Percentiles rank a stretch among this genome's conserved stretches.
Conservation (phyloP, 2,797 vertebrate species). For the Gymnoscopelus braueri region DNA sequence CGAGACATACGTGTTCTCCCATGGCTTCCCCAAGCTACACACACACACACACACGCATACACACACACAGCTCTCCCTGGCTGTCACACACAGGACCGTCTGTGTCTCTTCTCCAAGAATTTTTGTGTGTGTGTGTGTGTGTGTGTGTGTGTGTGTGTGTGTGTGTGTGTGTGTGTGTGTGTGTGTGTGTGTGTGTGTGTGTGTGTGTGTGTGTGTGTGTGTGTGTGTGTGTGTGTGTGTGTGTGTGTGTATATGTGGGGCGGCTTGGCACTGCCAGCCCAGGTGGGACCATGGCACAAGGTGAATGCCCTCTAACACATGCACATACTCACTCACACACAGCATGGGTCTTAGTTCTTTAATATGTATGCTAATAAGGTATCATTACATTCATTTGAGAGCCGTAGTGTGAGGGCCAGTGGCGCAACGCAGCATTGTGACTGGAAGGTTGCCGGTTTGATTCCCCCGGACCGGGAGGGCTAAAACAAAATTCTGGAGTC, state of each 20-base stretch:
- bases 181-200: constrained; percentile 69
- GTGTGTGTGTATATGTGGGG: constrained; percentile 2
- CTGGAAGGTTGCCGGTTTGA: constrained; percentile 2
- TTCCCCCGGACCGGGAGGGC: constrained; percentile 53
- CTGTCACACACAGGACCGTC: constrained; percentile 67
- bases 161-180: constrained; percentile 56
- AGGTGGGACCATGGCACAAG: constrained; percentile 61
- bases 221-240: constrained; percentile 16
- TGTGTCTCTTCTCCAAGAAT: constrained; percentile 73
- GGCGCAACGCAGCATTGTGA: constrained; percentile 2
- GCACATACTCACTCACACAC: constrained; percentile 2
- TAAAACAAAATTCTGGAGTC: constrained; percentile 23
- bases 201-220: constrained; percentile 31
- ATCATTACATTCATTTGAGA: constrained; percentile 41
- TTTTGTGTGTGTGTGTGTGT: constrained; percentile 61
- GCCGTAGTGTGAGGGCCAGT: constrained; percentile 1
- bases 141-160: constrained; percentile 61
- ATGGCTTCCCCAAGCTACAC: constrained; percentile 62
- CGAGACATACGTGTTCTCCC: constrained; percentile 74
- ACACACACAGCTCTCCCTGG: constrained; percentile 49
- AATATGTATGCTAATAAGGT: constrained; percentile 71
- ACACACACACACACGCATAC: constrained; percentile 35
- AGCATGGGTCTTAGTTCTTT: constrained; percentile 58
- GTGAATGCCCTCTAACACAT: constrained; percentile 40
- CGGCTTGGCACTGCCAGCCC: constrained; percentile 58